Evolutionary conservation across 2,113 vertebrate species (phyloP).

Genomic region (Apteryx owenii): DNA sequence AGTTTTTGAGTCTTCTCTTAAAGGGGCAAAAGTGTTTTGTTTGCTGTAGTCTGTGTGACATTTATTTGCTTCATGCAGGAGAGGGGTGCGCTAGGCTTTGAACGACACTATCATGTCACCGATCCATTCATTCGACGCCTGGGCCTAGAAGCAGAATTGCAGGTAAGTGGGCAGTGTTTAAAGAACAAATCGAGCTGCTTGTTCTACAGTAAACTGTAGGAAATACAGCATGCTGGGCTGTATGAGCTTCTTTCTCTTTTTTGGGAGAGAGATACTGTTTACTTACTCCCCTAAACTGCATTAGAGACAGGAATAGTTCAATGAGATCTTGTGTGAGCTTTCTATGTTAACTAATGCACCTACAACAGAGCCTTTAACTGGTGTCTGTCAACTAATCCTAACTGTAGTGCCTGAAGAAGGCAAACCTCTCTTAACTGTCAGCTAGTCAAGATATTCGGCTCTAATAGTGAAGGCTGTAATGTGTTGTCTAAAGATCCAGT

Average conservation of each 20-base stretch:
- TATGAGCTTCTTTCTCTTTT: accelerated
- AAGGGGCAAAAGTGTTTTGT: neutral
- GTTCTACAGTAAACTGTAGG: accelerated
- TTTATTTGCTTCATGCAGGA: conserved; percentile 80
- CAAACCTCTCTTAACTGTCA: neutral
- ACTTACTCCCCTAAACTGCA: neutral
- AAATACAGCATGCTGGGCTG: accelerated
- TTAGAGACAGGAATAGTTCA: neutral
- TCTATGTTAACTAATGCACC: neutral
- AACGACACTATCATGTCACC: conserved; percentile 92
- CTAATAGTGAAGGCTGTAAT: neutral
- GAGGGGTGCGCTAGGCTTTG: conserved; percentile 88
- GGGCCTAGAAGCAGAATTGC: conserved; percentile 94
- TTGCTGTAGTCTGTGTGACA: neutral
- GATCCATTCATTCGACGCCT: conserved; percentile 96
- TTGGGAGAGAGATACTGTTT: neutral
- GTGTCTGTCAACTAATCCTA: neutral
- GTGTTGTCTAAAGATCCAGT: neutral
- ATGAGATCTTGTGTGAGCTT: neutral
- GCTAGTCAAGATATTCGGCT: neutral
- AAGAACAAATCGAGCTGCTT: neutral
- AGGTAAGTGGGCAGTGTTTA: conserved; percentile 78
- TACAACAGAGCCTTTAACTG: accelerated
- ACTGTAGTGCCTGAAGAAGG: neutral
- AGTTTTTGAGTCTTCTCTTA: neutral